phyloP scores from a whole-genome alignment of 92 coral and sea anemone genomes.

The Parazoanthus atlanticus region DNA sequence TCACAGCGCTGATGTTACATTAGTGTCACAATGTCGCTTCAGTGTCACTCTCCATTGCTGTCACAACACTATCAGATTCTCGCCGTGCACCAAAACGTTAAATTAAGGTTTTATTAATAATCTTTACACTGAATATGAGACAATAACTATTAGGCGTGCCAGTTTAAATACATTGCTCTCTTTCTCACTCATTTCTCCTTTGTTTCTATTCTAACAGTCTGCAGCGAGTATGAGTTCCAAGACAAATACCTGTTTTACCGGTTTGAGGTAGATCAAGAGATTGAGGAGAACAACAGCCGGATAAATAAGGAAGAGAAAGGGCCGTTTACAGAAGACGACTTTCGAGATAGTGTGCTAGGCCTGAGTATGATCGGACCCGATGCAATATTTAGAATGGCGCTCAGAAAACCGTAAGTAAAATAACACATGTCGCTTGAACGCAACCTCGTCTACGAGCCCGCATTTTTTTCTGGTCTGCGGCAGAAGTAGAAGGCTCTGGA shows the following conservation, averaged over 20 bases:
- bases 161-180: background rate
- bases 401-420: slow-evolving; percentile 67
- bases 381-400: slow-evolving; percentile 86
- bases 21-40: too few species aligned
- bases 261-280: slow-evolving; percentile 55
- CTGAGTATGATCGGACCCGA: slow-evolving; percentile 83
- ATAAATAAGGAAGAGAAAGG: slow-evolving; percentile 21
- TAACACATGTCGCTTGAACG: background rate
- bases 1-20: too few species aligned
- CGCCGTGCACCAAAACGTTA: too few species aligned
- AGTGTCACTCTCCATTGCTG: too few species aligned
- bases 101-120: too few species aligned
- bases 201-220: slow-evolving; percentile 43
- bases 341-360: slow-evolving; percentile 63
- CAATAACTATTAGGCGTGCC: background rate
- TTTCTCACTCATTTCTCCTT: background rate
- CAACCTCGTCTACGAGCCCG: too few species aligned
- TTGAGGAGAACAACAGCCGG: slow-evolving; percentile 1
- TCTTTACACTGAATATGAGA: too few species aligned
- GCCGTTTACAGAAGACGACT: slow-evolving; percentile 66
- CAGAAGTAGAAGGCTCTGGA: too few species aligned
- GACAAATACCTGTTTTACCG: slow-evolving; percentile 66
- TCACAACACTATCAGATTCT: too few species aligned
- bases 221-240: slow-evolving; percentile 70
- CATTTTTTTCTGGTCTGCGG: too few species aligned